A percentile compares a stretch with the other conserved stretches of the same genome.
phyloP scores from a whole-genome alignment of 2,797 vertebrate species.

The Malurus splendens region DNA sequence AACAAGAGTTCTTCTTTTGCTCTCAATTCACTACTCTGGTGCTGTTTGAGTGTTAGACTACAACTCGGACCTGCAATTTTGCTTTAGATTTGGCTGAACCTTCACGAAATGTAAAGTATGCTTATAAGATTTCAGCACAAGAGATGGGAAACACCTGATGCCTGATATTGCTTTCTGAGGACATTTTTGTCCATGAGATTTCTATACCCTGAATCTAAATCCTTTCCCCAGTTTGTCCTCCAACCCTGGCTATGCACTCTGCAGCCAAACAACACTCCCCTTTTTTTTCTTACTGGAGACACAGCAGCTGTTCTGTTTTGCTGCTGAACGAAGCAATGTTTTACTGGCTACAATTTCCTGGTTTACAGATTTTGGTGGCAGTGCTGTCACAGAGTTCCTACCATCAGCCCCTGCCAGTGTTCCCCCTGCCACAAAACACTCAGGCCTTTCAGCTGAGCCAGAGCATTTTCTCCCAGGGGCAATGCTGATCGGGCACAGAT shows the following conservation, averaged over 20 bases:
- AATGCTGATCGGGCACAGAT: neutral
- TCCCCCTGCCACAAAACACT: neutral
- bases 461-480: neutral
- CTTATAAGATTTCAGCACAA: neutral
- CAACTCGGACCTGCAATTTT: neutral
- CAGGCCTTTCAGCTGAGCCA: neutral
- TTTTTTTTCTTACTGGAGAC: neutral
- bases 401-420: neutral
- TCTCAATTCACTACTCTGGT: neutral
- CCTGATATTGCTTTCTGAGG: neutral
- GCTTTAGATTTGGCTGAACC: neutral
- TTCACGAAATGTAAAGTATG: neutral
- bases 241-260: neutral
- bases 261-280: neutral
- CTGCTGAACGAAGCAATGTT: slow-evolving; percentile 24
- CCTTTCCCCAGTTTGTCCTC: neutral
- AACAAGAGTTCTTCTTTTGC: neutral
- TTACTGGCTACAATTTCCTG: neutral
- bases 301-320: slow-evolving; percentile 32
- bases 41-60: neutral
- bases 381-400: neutral
- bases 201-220: neutral
- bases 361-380: slow-evolving; percentile 36
- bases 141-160: neutral
- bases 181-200: neutral